Percentiles rank a stretch among this genome's conserved stretches.
phyloP scores from a whole-genome alignment of 1,140 invertebrate genomes.

The Ooceraea biroi region DNA sequence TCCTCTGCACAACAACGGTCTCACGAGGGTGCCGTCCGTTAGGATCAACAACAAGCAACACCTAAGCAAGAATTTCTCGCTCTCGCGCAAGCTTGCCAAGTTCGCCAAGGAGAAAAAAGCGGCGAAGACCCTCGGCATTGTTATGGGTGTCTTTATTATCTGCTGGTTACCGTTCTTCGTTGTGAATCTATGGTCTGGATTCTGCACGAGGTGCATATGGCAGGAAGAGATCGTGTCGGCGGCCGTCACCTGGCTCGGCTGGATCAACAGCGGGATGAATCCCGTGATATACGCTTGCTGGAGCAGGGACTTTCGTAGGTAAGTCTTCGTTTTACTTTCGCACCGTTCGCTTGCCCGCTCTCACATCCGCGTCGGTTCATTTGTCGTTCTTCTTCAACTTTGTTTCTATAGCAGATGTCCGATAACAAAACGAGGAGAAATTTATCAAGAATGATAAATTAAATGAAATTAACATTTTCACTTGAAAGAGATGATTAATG shows the following conservation, averaged over 20 bases:
- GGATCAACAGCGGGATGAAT: slow-evolving; percentile 99
- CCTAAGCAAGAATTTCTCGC: slow-evolving; percentile 93
- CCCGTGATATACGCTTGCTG: slow-evolving; percentile 99
- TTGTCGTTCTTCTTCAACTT: too few relatives aligned
- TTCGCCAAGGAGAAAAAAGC: slow-evolving; percentile 98
- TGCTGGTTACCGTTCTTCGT: slow-evolving; percentile 99
- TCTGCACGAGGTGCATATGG: slow-evolving; percentile 95
- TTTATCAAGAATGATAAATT: too few relatives aligned
- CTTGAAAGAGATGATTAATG: too few relatives aligned
- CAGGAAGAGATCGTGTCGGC: slow-evolving; percentile 96
- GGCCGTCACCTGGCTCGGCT: slow-evolving; percentile 99
- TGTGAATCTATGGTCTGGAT: slow-evolving; percentile 96
- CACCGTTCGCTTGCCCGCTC: too few relatives aligned
- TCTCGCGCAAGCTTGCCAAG: slow-evolving; percentile 95
- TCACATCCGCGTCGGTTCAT: too few relatives aligned
- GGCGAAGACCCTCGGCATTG: slow-evolving; percentile 96
- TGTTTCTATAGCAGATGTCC: too few relatives aligned
- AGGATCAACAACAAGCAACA: slow-evolving; percentile 84
- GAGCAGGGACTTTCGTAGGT: slow-evolving; percentile 98
- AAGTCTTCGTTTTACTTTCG: slow-evolving; percentile 80
- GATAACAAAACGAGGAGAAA: too few relatives aligned
- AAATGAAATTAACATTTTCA: too few relatives aligned
- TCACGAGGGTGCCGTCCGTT: slow-evolving; percentile 88
- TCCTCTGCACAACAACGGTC: slow-evolving; percentile 91
- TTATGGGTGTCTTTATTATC: slow-evolving; percentile 99